phyloP scores from a whole-genome alignment of 2,797 vertebrate genomes.

The Protonibea diacanthus region DNA sequence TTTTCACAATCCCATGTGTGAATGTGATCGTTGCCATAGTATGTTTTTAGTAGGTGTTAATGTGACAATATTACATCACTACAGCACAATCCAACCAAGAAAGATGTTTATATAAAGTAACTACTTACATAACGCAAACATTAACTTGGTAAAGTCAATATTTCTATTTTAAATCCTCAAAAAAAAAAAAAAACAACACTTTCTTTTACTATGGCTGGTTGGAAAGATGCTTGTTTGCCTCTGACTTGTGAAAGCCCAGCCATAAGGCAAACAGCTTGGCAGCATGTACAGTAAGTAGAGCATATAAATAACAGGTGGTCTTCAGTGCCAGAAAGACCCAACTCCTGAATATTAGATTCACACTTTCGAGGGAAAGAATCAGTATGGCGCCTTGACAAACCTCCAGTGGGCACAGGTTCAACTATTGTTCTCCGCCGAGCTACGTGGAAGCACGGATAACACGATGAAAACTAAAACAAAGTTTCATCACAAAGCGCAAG shows the following conservation, averaged over 20 bases:
- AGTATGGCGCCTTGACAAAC: conserved; percentile 31
- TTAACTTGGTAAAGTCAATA: neutral
- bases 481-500: neutral
- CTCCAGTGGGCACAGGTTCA: conserved; percentile 48
- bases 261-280: conserved; percentile 64
- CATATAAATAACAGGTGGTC: conserved; percentile 72
- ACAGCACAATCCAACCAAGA: neutral
- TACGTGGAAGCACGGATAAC: conserved; percentile 9
- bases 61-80: neutral
- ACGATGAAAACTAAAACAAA: neutral
- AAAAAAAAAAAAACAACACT: neutral
- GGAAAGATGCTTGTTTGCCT: conserved; percentile 35
- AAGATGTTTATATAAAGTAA: neutral
- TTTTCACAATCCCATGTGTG: conserved; percentile 34
- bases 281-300: conserved; percentile 39
- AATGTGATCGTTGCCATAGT: neutral
- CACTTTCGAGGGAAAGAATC: conserved; percentile 55
- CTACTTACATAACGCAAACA: neutral
- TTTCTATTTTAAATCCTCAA: neutral
- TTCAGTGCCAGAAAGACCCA: conserved; percentile 51
- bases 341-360: conserved; percentile 67
- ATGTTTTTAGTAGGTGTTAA: conserved; percentile 15
- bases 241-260: conserved; percentile 32
- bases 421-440: conserved; percentile 43
- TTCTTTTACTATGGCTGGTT: neutral